phyloP scores from a whole-genome alignment of 2,888 invertebrate species.

The Amphipoea lucens region DNA sequence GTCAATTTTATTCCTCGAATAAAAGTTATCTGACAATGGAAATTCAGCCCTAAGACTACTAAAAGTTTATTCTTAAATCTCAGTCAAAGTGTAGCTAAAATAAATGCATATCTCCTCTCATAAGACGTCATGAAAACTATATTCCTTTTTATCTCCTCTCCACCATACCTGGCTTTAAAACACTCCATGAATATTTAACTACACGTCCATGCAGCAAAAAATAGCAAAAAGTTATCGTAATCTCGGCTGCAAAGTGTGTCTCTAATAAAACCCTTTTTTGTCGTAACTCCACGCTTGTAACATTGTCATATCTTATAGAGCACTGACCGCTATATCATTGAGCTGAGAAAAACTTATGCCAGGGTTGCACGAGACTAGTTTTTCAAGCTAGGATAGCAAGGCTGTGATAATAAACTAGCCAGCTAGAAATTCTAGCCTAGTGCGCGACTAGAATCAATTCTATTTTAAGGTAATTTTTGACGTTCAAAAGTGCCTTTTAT shows the following conservation, averaged over 20 bases:
- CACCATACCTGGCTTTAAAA: neutral
- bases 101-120: neutral
- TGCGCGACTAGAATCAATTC: no score
- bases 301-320: constrained; percentile 29
- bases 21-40: no score
- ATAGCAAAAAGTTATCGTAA: constrained; percentile 27
- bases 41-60: neutral
- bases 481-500: no score
- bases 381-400: neutral
- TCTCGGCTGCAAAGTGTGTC: constrained; percentile 19
- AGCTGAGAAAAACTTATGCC: neutral
- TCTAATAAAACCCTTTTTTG: constrained; percentile 42
- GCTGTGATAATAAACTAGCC: no score
- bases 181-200: constrained; percentile 21
- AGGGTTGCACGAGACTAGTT: neutral
- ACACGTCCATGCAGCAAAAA: constrained; percentile 27
- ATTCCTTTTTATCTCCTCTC: neutral
- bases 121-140: neutral
- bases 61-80: neutral
- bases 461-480: no score
- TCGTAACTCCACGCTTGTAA: constrained; percentile 3
- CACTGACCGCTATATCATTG: constrained; percentile 9
- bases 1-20: no score
- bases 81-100: neutral
- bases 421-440: neutral